Evolutionary conservation across 2,888 invertebrate species (phyloP).

Genomic region (Nebria brevicollis): DNA sequence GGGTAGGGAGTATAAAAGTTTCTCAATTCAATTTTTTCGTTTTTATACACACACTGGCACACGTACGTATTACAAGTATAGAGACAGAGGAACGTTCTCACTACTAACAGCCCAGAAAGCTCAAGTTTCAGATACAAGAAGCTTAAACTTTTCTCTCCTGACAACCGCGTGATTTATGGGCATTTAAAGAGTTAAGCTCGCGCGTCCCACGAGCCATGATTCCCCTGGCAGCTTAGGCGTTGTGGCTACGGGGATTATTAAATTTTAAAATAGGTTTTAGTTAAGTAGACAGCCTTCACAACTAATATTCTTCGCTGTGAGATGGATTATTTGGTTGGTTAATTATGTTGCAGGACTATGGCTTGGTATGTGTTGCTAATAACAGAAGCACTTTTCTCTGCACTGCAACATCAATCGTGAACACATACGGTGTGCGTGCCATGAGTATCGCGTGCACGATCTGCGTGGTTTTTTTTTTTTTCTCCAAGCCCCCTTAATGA

Average conservation of each 20-base stretch:
- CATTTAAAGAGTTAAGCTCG: constrained; percentile 21
- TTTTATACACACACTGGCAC: not conserved
- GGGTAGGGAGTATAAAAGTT: not conserved
- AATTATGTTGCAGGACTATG: not conserved
- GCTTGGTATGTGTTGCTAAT: too few relatives aligned
- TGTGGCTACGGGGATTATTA: not conserved
- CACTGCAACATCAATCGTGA: too few relatives aligned
- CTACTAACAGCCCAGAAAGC: not conserved
- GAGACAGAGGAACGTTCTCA: too few relatives aligned
- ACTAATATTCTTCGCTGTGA: not conserved
- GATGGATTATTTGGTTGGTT: not conserved
- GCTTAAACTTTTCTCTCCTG: constrained; percentile 18
- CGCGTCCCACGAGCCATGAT: not conserved
- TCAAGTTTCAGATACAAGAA: not conserved
- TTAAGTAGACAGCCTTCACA: not conserved
- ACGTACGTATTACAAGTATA: too few relatives aligned
- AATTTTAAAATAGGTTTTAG: not conserved
- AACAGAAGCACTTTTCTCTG: too few relatives aligned
- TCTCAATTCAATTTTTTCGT: not conserved
- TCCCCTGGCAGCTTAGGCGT: not conserved
- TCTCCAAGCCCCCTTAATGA: not conserved
- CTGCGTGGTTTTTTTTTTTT: not conserved
- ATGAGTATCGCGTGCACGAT: too few relatives aligned
- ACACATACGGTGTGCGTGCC: too few relatives aligned
- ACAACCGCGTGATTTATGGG: constrained; percentile 10